Percentiles rank a stretch among this genome's conserved stretches.
Conservation (phyloP, 2,113 vertebrate species). For the Herpetotheres cachinnans region DNA sequence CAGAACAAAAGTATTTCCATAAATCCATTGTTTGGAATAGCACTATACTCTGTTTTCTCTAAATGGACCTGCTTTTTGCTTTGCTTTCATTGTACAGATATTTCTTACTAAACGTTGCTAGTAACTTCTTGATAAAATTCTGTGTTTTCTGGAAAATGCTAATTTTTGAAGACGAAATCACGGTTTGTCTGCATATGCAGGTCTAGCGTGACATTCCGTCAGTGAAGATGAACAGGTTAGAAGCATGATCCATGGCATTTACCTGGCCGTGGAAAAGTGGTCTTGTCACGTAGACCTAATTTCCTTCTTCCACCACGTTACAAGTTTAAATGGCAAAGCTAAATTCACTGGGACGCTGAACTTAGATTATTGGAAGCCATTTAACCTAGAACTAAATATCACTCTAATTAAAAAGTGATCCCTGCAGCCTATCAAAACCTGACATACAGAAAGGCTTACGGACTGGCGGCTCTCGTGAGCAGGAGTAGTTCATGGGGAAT, state of each 20-base stretch:
- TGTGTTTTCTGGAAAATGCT: background rate
- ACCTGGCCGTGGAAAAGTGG: background rate
- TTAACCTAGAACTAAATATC: background rate
- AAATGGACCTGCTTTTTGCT: background rate
- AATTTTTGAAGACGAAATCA: background rate
- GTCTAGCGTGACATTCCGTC: rapidly evolving
- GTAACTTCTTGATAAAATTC: background rate
- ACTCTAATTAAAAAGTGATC: background rate
- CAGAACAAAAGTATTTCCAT: background rate
- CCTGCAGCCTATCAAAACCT: background rate
- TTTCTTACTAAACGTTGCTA: background rate
- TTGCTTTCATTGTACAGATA: background rate
- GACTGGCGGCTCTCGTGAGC: background rate
- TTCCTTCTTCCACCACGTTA: rapidly evolving
- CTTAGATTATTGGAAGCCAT: background rate
- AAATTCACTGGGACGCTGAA: background rate
- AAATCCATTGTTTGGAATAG: background rate
- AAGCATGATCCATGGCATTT: background rate
- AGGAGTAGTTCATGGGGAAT: background rate
- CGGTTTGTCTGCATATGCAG: rapidly evolving
- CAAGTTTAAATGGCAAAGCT: background rate
- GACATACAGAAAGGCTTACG: rapidly evolving
- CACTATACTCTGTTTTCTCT: background rate
- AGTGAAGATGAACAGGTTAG: background rate
- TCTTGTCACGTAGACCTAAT: background rate